Percentiles rank a stretch among this genome's conserved stretches.
phyloP scores from a whole-genome alignment of 2,888 invertebrate genomes.

The Leucoptera coffeella region DNA sequence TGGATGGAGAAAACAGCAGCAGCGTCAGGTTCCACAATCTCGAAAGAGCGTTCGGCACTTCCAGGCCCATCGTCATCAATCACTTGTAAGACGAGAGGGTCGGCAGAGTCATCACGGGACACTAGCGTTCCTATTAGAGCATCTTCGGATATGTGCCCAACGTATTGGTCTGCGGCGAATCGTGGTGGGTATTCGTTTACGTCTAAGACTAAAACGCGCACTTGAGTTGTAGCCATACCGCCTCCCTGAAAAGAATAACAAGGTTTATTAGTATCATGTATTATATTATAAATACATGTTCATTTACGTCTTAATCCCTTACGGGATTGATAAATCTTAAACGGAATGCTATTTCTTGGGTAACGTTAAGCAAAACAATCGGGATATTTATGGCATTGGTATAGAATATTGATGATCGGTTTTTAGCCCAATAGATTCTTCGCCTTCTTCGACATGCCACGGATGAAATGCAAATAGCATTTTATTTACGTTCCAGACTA shows the following conservation, averaged over 20 bases:
- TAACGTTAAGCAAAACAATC: too few species aligned
- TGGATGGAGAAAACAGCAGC: conserved; percentile 79
- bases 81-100: conserved; percentile 80
- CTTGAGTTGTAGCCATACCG: conserved; percentile 61
- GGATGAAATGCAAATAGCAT: too few species aligned
- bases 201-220: conserved; percentile 82
- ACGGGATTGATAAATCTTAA: too few species aligned
- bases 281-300: too few species aligned
- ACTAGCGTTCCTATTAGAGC: conserved; percentile 69
- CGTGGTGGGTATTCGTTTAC: conserved; percentile 79
- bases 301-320: too few species aligned
- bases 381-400: too few species aligned
- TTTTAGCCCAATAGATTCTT: too few species aligned
- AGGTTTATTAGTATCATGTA: too few species aligned
- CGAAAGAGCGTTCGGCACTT: conserved; percentile 78
- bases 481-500: too few species aligned
- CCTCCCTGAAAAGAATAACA: conserved; percentile 28
- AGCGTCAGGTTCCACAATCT: conserved; percentile 75
- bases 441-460: too few species aligned
- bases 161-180: conserved; percentile 60
- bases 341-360: too few species aligned
- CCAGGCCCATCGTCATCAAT: conserved; percentile 81
- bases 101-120: conserved; percentile 15
- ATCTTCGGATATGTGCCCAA: conserved; percentile 72
- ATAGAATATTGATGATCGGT: too few species aligned